Percentiles rank a stretch among this genome's conserved stretches.
phyloP scores from a whole-genome alignment of 1,140 invertebrate genomes.

The Philopotamus ludificatus region DNA sequence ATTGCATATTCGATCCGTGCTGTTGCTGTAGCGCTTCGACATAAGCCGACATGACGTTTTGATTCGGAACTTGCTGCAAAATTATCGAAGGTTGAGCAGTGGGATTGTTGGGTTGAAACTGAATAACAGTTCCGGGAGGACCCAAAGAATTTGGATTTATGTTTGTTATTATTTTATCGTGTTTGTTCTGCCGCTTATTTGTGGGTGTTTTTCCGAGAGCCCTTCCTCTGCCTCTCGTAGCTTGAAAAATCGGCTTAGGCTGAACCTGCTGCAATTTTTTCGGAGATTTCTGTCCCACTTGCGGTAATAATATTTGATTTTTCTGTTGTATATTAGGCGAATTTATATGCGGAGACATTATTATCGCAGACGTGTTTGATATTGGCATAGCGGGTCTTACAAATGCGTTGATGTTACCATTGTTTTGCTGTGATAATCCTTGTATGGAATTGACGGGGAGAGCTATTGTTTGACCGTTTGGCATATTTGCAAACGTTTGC shows the following conservation, averaged over 20 bases:
- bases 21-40: constrained; percentile 67
- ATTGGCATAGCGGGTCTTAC: constrained; percentile 33
- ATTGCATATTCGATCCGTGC: constrained; percentile 68
- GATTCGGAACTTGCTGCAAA: constrained; percentile 65
- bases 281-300: constrained; percentile 51
- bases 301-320: constrained; percentile 52
- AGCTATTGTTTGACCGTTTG: constrained; percentile 52
- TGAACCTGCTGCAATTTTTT: constrained; percentile 54
- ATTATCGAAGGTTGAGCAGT: constrained; percentile 62
- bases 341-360: constrained; percentile 52
- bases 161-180: constrained; percentile 53
- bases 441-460: constrained; percentile 54
- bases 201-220: constrained; percentile 52
- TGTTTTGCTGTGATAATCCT: constrained; percentile 48
- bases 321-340: constrained; percentile 53
- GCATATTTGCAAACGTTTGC: constrained; percentile 54
- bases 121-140: constrained; percentile 52
- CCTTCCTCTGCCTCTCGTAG: constrained; percentile 49
- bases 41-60: constrained; percentile 65
- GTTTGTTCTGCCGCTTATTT: constrained; percentile 53
- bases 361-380: constrained; percentile 47
- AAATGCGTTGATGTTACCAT: constrained; percentile 43
- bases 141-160: constrained; percentile 50
- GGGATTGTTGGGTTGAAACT: constrained; percentile 53
- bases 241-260: constrained; percentile 55